These are phyloP conservation scores for Altica lythri DNA, from an alignment of 2,888 invertebrate species.

Conservation along the genomic window DNA sequence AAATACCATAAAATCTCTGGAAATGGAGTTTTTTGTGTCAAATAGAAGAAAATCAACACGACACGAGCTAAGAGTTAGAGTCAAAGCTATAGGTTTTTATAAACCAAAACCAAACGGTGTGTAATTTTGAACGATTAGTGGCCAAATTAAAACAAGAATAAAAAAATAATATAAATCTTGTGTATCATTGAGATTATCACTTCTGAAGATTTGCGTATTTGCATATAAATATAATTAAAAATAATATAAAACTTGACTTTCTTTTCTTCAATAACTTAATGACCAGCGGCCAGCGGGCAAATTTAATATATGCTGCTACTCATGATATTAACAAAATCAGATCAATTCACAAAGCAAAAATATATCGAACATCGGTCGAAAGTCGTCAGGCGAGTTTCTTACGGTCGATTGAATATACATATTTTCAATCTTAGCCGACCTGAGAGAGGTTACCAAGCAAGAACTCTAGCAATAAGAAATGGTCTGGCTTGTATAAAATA, in stretches of 20 bases:
- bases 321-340: slow-evolving; percentile 23
- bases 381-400: slow-evolving; percentile 47
- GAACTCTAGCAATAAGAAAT: slow-evolving; percentile 18
- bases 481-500: slow-evolving; percentile 17
- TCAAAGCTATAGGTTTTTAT: no score
- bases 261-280: not conserved
- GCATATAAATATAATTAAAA: no score
- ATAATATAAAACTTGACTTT: slow-evolving; percentile 1
- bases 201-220: no score
- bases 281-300: not conserved
- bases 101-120: no score
- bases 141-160: no score
- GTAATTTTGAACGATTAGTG: no score
- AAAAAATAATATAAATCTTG: no score
- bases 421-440: slow-evolving; percentile 43
- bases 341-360: slow-evolving; percentile 26
- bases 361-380: slow-evolving; percentile 32
- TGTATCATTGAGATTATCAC: no score
- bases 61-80: no score
- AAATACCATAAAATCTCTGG: no score
- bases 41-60: no score
- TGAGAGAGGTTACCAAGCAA: slow-evolving; percentile 25
- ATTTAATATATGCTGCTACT: not conserved
- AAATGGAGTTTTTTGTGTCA: no score
- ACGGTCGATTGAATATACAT: slow-evolving; percentile 45